Evolutionary conservation across 1,140 invertebrate genomes (phyloP).

Genomic region (Macrosteles quadrilineatus): DNA sequence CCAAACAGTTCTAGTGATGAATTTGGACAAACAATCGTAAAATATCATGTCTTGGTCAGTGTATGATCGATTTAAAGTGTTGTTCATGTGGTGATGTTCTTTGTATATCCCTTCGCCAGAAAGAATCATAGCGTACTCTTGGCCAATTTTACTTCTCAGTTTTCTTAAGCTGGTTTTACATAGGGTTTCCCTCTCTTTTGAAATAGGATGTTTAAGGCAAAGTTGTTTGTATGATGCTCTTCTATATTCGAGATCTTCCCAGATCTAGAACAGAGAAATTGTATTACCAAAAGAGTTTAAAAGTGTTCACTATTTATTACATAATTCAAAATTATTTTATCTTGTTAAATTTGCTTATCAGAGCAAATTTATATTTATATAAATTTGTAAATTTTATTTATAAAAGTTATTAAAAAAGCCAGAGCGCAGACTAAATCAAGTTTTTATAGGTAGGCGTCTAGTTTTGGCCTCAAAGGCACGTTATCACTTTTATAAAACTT

Average conservation of each 20-base stretch:
- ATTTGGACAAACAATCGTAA: background rate
- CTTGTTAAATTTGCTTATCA: no score
- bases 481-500: no score
- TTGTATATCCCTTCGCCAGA: background rate
- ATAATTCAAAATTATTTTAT: no score
- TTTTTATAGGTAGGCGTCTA: no score
- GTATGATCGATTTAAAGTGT: background rate
- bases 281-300: no score
- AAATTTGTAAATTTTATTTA: no score
- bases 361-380: no score
- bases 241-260: background rate
- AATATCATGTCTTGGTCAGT: background rate
- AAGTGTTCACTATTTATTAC: no score
- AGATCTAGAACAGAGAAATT: background rate
- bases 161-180: background rate
- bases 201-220: constrained; percentile 8
- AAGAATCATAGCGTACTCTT: background rate
- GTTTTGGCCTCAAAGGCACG: no score
- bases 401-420: no score
- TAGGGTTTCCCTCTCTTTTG: background rate
- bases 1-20: background rate
- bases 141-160: background rate
- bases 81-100: background rate
- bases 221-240: background rate
- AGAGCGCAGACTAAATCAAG: no score